These are phyloP conservation scores for Tetanocera ferruginea DNA, from an alignment of 2,888 invertebrate genomes.

Conservation along the genomic window DNA sequence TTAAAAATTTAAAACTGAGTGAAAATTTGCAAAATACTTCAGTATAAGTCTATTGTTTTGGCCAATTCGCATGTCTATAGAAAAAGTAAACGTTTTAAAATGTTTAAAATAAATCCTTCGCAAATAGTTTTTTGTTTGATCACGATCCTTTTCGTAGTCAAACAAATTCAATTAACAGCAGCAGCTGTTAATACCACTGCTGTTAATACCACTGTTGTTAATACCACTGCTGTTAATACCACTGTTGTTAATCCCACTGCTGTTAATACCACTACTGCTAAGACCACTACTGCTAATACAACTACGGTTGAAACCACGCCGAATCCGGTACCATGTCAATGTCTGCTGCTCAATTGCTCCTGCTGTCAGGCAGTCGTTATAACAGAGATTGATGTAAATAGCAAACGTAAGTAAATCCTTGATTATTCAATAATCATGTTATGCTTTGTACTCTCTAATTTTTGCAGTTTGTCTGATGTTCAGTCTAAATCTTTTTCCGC, in stretches of 20 bases:
- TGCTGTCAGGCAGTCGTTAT: not conserved
- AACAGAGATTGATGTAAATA: not conserved
- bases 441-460: too few relatives aligned
- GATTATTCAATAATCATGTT: not conserved
- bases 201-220: not conserved
- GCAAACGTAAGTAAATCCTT: not conserved
- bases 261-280: not conserved
- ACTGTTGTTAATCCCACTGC: not conserved
- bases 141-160: too few relatives aligned
- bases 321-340: not conserved
- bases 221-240: not conserved
- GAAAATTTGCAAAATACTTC: too few relatives aligned
- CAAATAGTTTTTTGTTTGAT: too few relatives aligned
- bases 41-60: too few relatives aligned
- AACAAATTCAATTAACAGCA: too few relatives aligned
- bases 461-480: slow-evolving; percentile 44
- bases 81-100: too few relatives aligned
- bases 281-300: not conserved
- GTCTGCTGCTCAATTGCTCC: not conserved
- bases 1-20: too few relatives aligned
- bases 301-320: not conserved
- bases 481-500: slow-evolving; percentile 43
- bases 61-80: too few relatives aligned
- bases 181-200: not conserved
- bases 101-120: too few relatives aligned